A percentile compares a stretch with the other conserved stretches of the same genome.
Conservation (phyloP, 2,797 vertebrate genomes). For the Microctenopoma lineatum region DNA sequence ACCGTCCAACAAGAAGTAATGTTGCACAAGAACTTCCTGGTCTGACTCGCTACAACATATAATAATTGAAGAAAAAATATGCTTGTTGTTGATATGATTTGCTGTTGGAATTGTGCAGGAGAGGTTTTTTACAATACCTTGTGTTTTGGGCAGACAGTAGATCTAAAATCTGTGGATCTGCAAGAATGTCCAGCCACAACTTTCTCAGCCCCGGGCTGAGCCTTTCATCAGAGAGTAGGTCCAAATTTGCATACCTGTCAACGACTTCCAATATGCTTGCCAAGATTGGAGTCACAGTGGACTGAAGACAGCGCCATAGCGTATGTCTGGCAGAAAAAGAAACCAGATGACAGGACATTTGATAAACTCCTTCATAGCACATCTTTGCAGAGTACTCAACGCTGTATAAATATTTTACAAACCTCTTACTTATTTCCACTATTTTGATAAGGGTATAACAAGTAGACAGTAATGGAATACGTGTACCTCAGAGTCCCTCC, state of each 20-base stretch:
- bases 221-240: slow-evolving; percentile 64
- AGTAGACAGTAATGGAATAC: background rate
- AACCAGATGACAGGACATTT: background rate
- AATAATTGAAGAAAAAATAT: background rate
- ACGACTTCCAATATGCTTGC: slow-evolving; percentile 76
- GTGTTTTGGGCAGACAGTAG: slow-evolving; percentile 52
- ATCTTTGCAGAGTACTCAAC: background rate
- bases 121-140: slow-evolving; percentile 58
- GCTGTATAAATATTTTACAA: background rate
- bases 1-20: slow-evolving; percentile 64
- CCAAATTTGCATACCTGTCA: slow-evolving; percentile 79
- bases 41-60: slow-evolving; percentile 58
- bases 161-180: slow-evolving; percentile 71
- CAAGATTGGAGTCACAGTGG: slow-evolving; percentile 73
- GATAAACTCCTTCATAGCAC: background rate
- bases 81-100: background rate
- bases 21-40: slow-evolving; percentile 77
- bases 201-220: slow-evolving; percentile 60
- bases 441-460: background rate
- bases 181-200: slow-evolving; percentile 83
- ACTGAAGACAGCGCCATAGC: slow-evolving; percentile 82
- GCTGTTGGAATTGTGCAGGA: background rate
- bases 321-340: slow-evolving; percentile 72
- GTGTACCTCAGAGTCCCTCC: slow-evolving; percentile 82
- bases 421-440: background rate